Evolutionary conservation across 2,888 invertebrate genomes (phyloP).

Genomic region (Pimpla rufipes): DNA sequence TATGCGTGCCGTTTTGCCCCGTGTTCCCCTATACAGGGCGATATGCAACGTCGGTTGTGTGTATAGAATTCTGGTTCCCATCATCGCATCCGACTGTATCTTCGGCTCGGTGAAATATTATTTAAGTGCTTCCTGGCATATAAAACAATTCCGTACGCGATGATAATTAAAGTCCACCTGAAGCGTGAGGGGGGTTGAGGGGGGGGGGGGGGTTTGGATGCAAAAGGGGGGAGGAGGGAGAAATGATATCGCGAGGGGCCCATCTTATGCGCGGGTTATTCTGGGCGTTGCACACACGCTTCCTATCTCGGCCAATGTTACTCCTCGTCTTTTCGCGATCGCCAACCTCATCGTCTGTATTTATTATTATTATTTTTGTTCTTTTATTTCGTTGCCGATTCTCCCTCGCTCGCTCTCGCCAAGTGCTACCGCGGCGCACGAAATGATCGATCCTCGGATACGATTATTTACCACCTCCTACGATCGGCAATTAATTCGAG

Average conservation of each 20-base stretch:
- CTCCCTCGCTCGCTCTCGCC: constrained; percentile 4
- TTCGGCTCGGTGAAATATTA: constrained; percentile 83
- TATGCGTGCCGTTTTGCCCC: too few relatives aligned
- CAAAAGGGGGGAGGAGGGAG: constrained; percentile 39
- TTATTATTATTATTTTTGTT: not conserved
- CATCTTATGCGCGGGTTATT: constrained; percentile 60
- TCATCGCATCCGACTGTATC: constrained; percentile 59
- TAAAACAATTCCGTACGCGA: constrained; percentile 81
- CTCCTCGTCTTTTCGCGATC: constrained; percentile 50
- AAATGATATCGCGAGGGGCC: constrained; percentile 58
- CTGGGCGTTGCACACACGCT: constrained; percentile 57
- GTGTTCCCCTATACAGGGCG: too few relatives aligned
- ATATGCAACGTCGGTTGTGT: constrained; percentile 25
- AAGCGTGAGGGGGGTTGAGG: constrained; percentile 62
- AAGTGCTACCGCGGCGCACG: constrained; percentile 54
- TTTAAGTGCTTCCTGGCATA: constrained; percentile 85
- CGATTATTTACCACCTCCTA: constrained; percentile 58
- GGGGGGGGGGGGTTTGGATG: constrained; percentile 36
- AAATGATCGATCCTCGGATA: constrained; percentile 60
- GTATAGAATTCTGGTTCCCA: constrained; percentile 55
- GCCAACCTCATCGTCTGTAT: constrained; percentile 8
- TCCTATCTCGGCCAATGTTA: constrained; percentile 25
- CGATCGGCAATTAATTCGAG: constrained; percentile 64
- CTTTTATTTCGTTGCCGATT: not conserved
- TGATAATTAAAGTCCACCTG: constrained; percentile 83